phyloP scores from a whole-genome alignment of 2,113 vertebrate genomes.

The Poeciliopsis retropinna region DNA sequence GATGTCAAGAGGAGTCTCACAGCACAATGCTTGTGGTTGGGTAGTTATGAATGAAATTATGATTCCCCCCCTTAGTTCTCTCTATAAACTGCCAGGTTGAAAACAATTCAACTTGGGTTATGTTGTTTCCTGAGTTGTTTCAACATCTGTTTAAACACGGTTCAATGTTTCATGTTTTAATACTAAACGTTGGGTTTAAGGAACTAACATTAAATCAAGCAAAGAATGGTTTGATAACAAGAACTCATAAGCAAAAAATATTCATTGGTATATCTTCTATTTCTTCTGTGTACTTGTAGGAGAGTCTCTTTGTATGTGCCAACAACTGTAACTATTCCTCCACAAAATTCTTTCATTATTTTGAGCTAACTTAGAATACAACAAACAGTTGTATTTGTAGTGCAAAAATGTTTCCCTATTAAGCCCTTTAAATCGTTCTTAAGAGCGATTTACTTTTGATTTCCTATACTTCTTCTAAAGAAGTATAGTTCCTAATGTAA shows the following conservation, averaged over 20 bases:
- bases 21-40: slow-evolving; percentile 7
- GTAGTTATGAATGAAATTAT: slow-evolving; percentile 48
- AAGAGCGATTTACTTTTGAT: too few species aligned
- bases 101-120: not conserved
- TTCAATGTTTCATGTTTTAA: not conserved
- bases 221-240: not conserved
- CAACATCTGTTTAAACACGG: not conserved
- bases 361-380: too few species aligned
- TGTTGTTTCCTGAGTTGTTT: not conserved
- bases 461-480: too few species aligned
- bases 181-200: not conserved
- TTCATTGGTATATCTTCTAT: not conserved
- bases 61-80: not conserved
- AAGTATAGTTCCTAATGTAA: too few species aligned
- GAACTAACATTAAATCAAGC: not conserved
- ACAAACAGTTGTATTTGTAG: too few species aligned
- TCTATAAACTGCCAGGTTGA: not conserved
- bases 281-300: not conserved
- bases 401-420: too few species aligned
- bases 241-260: not conserved
- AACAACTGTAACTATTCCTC: too few species aligned
- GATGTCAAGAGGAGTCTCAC: slow-evolving; percentile 24
- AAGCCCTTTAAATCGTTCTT: too few species aligned
- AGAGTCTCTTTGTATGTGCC: not conserved
- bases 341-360: too few species aligned